Evolutionary conservation across 2,888 invertebrate genomes (phyloP), one percentile per base, ranked within the genome.

Genomic region (Melipona bicolor): DNA sequence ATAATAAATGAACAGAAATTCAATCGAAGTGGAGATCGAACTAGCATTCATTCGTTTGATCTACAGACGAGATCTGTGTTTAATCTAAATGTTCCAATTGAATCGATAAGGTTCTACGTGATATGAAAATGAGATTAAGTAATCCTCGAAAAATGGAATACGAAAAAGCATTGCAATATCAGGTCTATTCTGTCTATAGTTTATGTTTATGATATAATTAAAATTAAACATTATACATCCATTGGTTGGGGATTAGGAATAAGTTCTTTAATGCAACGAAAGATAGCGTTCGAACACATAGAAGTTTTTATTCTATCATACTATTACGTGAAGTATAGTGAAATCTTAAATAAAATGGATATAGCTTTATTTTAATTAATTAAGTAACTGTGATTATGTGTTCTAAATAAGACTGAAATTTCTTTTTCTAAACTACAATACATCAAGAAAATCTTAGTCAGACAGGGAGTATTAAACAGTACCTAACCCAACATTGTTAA

Each of bases 401-500:
- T 69, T 73, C 56, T 1, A 49, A 68, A 73, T 62, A 73, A 69
- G 32, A 59, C 27, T 56, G 50, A 73, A 56, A 50, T 13, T 43
- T 56, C 21, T 54, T 15, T n/a, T n/a, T 49, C 54, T 49, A 59
- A 32, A 71, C 43, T 27, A 71, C 3, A 67, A 67, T 43, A n/a
- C 67, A 24, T 62, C 4, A 61, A 36, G 15, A 9, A n/a, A 67
- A 59, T 27, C 17, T 19, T 19, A 59, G 13, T 61, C 11, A 52
- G 32, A 59, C 19, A 32, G 32, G 36, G 61, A 70, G 9, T 54
- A 67, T 49, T 65, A 74, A 52, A 59, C 21, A n/a, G 4, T n/a
- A 74, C 24, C 61, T 77, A 82, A 81, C 82, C 73, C 24, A 73
- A 70, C 59, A 52, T 65, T 52, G 61, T 36, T 70, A 70, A 75